Evolutionary conservation across 2,797 vertebrate genomes (phyloP).

Genomic region (Arctocebus calabarensis): DNA sequence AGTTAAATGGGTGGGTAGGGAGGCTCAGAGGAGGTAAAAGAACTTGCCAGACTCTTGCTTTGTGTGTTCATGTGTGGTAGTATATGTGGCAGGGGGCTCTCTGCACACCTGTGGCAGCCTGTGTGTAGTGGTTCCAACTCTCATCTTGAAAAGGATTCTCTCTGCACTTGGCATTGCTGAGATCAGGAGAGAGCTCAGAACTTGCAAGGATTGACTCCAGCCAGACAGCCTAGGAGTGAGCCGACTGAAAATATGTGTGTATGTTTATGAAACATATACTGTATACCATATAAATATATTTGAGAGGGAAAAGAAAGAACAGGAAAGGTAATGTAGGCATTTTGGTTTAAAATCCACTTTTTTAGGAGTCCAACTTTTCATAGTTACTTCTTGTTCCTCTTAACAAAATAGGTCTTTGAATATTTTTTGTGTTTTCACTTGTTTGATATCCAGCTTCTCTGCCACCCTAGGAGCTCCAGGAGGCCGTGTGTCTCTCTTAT

Average conservation of each 20-base stretch:
- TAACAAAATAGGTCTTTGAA: background rate
- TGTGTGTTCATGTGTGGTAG: background rate
- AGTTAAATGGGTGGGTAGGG: no score
- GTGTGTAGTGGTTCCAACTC: accelerated
- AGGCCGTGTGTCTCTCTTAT: background rate
- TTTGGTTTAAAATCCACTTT: background rate
- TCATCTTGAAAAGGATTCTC: accelerated
- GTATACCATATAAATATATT: background rate
- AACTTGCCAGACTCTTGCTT: background rate
- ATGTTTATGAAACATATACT: background rate
- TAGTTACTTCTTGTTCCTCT: background rate
- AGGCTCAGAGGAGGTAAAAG: background rate
- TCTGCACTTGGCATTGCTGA: background rate
- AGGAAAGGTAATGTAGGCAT: accelerated
- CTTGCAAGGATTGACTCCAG: background rate
- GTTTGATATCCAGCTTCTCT: background rate
- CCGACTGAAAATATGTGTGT: background rate
- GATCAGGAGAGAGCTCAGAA: background rate
- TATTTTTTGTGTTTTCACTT: background rate
- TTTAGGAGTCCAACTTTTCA: background rate
- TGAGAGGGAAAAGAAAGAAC: background rate
- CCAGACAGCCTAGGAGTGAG: background rate
- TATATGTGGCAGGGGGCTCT: no score
- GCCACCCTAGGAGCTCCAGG: background rate
- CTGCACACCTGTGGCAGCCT: accelerated